A percentile compares a stretch with the other conserved stretches of the same genome.
Conservation (phyloP, 2,797 vertebrate genomes). For the Alcedo atthis region DNA sequence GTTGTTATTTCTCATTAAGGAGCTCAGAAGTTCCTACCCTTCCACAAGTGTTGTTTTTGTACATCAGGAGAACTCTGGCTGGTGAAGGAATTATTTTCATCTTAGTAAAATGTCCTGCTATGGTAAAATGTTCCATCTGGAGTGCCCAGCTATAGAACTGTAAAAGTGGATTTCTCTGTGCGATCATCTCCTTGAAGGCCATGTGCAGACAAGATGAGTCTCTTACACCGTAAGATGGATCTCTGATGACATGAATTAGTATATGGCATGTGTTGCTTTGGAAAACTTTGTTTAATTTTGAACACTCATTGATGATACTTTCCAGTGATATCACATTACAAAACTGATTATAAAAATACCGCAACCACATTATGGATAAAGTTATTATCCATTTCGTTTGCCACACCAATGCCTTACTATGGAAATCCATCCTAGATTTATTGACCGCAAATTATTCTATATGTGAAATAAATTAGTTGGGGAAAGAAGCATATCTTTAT, state of each 20-base stretch:
- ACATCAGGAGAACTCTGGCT: slow-evolving; percentile 50
- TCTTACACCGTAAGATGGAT: slow-evolving; percentile 23
- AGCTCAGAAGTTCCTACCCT: background rate
- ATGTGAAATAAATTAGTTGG: slow-evolving; percentile 64
- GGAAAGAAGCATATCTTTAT: slow-evolving; percentile 63
- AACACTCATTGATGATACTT: slow-evolving; percentile 40
- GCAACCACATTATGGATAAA: slow-evolving; percentile 28
- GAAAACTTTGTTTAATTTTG: slow-evolving; percentile 62
- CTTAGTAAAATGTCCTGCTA: slow-evolving; percentile 19
- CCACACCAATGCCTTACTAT: slow-evolving; percentile 30
- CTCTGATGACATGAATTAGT: slow-evolving; percentile 38
- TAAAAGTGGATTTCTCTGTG: slow-evolving; percentile 2
- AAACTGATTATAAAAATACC: slow-evolving; percentile 51
- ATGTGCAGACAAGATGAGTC: slow-evolving; percentile 51
- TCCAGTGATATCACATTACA: slow-evolving; percentile 46
- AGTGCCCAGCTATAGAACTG: background rate
- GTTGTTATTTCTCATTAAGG: slow-evolving; percentile 27
- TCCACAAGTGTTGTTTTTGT: slow-evolving; percentile 38
- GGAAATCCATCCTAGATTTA: slow-evolving; percentile 55
- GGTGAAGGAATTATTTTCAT: slow-evolving; percentile 54
- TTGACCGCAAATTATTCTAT: slow-evolving; percentile 54
- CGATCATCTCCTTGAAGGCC: slow-evolving; percentile 22
- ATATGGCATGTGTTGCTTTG: slow-evolving; percentile 47
- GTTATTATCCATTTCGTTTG: slow-evolving; percentile 46
- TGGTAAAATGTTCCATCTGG: slow-evolving; percentile 56